These are phyloP conservation scores for Montipora cactus DNA, from an alignment of 64 coral and sea anemone genomes.

Conservation along the genomic window DNA sequence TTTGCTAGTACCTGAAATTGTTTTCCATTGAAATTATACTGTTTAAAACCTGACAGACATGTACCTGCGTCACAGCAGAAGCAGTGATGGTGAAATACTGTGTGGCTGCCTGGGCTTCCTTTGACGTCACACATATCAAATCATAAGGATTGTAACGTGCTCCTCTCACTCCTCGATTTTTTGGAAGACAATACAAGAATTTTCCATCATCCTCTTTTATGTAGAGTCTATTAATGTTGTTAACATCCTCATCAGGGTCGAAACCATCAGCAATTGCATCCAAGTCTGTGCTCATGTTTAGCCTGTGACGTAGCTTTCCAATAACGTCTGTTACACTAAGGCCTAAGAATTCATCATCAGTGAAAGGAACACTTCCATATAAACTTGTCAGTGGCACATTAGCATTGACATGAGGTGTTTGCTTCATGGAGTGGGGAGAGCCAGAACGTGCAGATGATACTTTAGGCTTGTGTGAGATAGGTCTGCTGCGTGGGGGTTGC, in stretches of 20 bases:
- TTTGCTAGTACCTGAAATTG: no score
- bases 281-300: conserved; percentile 86
- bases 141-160: conserved; percentile 96
- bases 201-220: conserved; percentile 90
- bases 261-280: conserved; percentile 87
- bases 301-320: conserved; percentile 64
- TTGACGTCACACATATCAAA: conserved; percentile 81
- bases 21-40: no score
- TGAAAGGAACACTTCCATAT: neutral
- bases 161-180: conserved; percentile 67
- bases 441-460: conserved; percentile 50
- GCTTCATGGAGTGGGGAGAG: neutral
- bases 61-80: conserved; percentile 95
- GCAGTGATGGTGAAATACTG: conserved; percentile 92
- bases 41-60: neutral
- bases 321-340: conserved; percentile 73
- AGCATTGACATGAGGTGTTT: conserved; percentile 36
- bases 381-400: neutral
- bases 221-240: conserved; percentile 78
- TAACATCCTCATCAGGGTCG: conserved; percentile 76
- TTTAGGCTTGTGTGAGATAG: conserved; percentile 50
- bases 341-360: conserved; percentile 65
- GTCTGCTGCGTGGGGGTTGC: conserved; percentile 5
- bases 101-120: conserved; percentile 65
- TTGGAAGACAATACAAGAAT: conserved; percentile 83